Base-by-base conservation (phyloP, 2,888 invertebrate species). In the Trachelus troglodyta region DNA sequence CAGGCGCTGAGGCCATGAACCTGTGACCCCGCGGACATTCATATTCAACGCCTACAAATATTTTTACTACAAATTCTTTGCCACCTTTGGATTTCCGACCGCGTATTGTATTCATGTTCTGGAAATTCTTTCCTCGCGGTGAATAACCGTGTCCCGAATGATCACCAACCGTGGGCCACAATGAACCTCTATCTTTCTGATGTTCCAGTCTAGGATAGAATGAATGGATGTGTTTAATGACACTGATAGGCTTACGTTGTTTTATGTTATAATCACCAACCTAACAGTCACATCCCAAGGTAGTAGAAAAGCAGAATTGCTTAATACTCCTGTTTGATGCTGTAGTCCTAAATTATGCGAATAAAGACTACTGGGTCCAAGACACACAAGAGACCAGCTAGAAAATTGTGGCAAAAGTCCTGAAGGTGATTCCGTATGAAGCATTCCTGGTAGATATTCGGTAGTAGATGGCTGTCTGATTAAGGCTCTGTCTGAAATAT, bases 11-110 rank as follows among this genome's bases (percentile, higher is more conserved):
- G 92, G 97, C 95, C 95, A 98, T 98, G 91, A 98, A 98, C 77
- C 98, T 94, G 92, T 99, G 99, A n/a, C 99, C 99, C n/a, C 97
- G 92, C 0, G 97, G 96, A 92, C 99, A 99, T 92, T 99, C 99
- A 92, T 99, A 99, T 91, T 99, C 99, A 86, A 97, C 95, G 0
- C 99, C 99, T 78, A 99, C 95, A 91, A 98, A 98, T 85, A 98
- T 96, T 93, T 98, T 98, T 71, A 97, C 96, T 6, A 91, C 90
- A 68, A 91, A 89, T 78, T 91, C 91, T 75, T 92, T 92, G 9
- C 91, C 91, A 31, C 91, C 90, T 80, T 92, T 92, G 0, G 91
- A 90, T 81, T 92, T 92, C 73, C 92, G 88, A 34, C 91, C 90
- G 69, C 91, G 88, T 75, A 92, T 87, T 4, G 86, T 85, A 77